These are phyloP conservation scores for Thecophora atra DNA, from an alignment of 2,888 invertebrate species.

Conservation along the genomic window DNA sequence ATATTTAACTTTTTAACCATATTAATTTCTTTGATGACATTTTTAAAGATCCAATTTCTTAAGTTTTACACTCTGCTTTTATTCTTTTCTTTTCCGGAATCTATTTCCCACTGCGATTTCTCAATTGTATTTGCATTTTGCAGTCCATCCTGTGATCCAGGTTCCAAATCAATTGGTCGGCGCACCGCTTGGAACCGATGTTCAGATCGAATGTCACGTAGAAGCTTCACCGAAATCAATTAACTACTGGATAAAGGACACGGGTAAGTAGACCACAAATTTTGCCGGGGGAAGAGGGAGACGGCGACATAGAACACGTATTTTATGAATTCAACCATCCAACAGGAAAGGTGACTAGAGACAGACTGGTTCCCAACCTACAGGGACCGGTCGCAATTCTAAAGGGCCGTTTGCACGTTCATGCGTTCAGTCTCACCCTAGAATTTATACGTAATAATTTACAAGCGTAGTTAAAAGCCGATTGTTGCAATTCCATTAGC, in stretches of 20 bases:
- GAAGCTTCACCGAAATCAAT: slow-evolving; percentile 91
- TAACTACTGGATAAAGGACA: slow-evolving; percentile 89
- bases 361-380: no score
- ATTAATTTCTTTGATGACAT: not conserved
- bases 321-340: no score
- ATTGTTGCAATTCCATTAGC: no score
- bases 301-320: no score
- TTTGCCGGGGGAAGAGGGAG: not conserved
- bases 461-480: no score
- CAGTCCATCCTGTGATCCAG: slow-evolving; percentile 91
- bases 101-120: not conserved
- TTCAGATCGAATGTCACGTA: slow-evolving; percentile 87
- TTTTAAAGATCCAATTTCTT: not conserved
- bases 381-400: no score
- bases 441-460: no score
- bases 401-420: no score
- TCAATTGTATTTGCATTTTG: slow-evolving; percentile 43
- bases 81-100: no score
- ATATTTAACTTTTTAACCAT: no score
- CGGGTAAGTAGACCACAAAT: slow-evolving; percentile 71
- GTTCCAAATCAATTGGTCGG: slow-evolving; percentile 93
- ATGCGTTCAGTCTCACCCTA: no score
- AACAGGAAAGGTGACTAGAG: no score
- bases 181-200: slow-evolving; percentile 86
- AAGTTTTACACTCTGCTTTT: not conserved